These are phyloP conservation scores for Galerucella pusilla DNA, from an alignment of 2,888 invertebrate genomes.

Conservation along the genomic window DNA sequence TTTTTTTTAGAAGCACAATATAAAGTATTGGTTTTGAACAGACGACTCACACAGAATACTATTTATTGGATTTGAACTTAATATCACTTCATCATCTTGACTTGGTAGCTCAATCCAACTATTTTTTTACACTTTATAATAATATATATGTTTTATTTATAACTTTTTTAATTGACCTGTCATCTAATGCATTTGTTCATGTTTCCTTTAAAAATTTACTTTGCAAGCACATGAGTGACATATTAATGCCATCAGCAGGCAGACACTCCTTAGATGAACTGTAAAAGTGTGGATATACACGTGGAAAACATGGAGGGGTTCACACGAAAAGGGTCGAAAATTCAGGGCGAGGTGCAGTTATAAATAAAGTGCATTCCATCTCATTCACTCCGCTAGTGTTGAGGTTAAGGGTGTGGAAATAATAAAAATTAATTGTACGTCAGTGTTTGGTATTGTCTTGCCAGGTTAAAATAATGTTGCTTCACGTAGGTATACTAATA, in stretches of 20 bases:
- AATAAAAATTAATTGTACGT: constrained; percentile 22
- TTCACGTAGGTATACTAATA: background rate
- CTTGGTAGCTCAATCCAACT: background rate
- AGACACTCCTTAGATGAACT: constrained; percentile 30
- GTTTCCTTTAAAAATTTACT: background rate
- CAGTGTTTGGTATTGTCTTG: background rate
- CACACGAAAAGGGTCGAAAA: constrained; percentile 29
- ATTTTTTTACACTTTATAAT: background rate
- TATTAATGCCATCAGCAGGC: constrained; percentile 21
- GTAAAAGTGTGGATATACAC: constrained; percentile 21
- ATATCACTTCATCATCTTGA: too few relatives aligned
- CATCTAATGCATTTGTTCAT: background rate
- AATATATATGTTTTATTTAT: background rate
- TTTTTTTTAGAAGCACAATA: too few relatives aligned
- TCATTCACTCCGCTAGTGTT: constrained; percentile 16
- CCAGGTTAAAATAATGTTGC: background rate
- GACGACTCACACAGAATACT: too few relatives aligned
- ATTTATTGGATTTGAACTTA: too few relatives aligned
- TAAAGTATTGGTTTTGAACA: too few relatives aligned
- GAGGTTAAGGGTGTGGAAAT: constrained; percentile 31
- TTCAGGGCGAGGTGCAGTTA: constrained; percentile 38
- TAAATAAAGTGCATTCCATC: constrained; percentile 38
- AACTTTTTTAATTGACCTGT: background rate
- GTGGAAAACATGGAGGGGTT: constrained; percentile 29
- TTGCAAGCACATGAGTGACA: background rate